Conservation (phyloP, 30 jellyfish, hydroid and myxozoan genomes). For the Aurelia coerulea region DNA sequence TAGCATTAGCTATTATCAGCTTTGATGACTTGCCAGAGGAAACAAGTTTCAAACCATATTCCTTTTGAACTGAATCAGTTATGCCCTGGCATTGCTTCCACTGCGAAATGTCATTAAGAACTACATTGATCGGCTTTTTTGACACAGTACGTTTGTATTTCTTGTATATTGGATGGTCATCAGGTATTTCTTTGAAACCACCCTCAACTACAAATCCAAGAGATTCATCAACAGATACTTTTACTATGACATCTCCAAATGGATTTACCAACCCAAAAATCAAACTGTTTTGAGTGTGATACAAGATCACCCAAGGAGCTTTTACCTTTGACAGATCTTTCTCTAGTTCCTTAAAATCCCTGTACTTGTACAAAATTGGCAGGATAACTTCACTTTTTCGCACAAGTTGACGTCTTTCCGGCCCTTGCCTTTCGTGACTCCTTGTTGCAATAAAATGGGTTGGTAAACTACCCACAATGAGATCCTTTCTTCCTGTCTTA, state of each 20-base stretch:
- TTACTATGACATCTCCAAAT: too few relatives aligned
- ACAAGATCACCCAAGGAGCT: conserved; percentile 48
- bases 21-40: conserved; percentile 5
- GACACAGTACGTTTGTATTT: too few relatives aligned
- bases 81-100: too few relatives aligned
- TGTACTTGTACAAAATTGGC: conserved; percentile 39
- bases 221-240: too few relatives aligned
- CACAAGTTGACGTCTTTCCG: conserved; percentile 40
- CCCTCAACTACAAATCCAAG: too few relatives aligned
- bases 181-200: too few relatives aligned
- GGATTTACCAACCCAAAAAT: too few relatives aligned
- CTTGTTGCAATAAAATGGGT: conserved; percentile 16
- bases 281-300: too few relatives aligned
- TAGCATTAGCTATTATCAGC: not conserved
- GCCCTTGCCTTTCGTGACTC: conserved; percentile 27
- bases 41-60: conserved; percentile 24
- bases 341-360: conserved; percentile 32
- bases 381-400: conserved; percentile 21
- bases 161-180: too few relatives aligned
- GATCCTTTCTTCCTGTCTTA: conserved; percentile 46
- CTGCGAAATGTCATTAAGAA: too few relatives aligned
- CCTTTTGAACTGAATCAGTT: conserved; percentile 26
- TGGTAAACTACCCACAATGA: conserved; percentile 47
- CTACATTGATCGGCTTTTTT: too few relatives aligned
- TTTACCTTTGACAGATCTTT: conserved; percentile 13